Evolutionary conservation across 2,888 invertebrate genomes (phyloP).

Genomic region (Rhorus exstirpatorius): DNA sequence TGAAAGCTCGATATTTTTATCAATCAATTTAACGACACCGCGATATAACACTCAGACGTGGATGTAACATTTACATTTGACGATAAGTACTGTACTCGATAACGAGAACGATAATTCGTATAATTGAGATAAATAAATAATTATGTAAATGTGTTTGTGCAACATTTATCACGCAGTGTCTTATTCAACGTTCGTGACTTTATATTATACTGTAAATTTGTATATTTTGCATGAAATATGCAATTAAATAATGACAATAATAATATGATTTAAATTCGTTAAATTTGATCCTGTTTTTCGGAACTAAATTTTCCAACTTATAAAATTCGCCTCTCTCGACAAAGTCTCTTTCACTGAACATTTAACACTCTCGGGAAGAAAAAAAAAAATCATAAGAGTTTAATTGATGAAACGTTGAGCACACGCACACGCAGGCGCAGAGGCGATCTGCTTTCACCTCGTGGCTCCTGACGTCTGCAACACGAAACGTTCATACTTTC

Average conservation of each 20-base stretch:
- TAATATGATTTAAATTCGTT: no score
- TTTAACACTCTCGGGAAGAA: no score
- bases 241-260: no score
- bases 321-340: no score
- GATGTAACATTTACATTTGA: not conserved
- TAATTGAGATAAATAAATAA: no score
- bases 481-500: conserved; percentile 14
- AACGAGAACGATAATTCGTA: not conserved
- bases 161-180: no score
- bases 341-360: no score
- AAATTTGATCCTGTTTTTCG: not conserved
- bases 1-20: not conserved
- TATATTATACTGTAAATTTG: no score
- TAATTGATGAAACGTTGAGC: conserved; percentile 23
- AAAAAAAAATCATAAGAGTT: not conserved
- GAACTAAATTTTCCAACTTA: not conserved
- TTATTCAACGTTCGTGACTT: no score
- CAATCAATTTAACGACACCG: not conserved
- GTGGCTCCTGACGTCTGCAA: not conserved
- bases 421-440: not conserved
- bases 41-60: not conserved
- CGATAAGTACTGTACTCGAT: no score
- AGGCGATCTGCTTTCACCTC: conserved; percentile 55
- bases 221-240: no score
- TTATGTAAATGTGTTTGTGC: no score